Base-by-base conservation (phyloP, 1,140 invertebrate genomes). In the Eulimnadia texana region DNA sequence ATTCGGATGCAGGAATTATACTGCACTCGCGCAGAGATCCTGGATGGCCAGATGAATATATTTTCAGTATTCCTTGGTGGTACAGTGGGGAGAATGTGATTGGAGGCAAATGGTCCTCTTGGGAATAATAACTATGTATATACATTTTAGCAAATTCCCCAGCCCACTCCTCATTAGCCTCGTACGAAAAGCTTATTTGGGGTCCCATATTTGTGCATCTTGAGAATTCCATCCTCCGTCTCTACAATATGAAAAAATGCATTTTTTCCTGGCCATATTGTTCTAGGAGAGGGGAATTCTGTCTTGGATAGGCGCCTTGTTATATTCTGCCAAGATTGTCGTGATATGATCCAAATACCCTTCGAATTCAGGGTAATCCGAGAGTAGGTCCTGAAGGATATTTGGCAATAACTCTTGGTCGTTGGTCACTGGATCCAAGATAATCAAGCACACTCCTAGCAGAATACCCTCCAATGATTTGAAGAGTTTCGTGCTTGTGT, bases 191-290 rank as follows among this genome's bases (percentile, higher is more conserved):
- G n/a, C n/a, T n/a, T n/a, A 23, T 19, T n/a, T 10, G 0, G 50
- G 10, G 50, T 52, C n/a, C 50, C 50, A 52, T 52, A 52, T 11
- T 20, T 11, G 50, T 19, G 23, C 50, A 52, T 52, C 20, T 52
- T 52, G 9, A 1, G n/a, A 19, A 52, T 52, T 10, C 50, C 50
- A 52, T 52, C 1, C 19, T 52, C 50, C 20, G 50, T 52, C 10
- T 52, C n/a, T 23, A n/a, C 50, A 11, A 47, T 11, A n/a, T 11
- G 42, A 47, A 11, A 47, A 52, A 52, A 20, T 52, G 50, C 50
- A 52, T 52, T 23, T 52, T 52, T 52, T 52, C 50, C 23, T 52
- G 50, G n/a, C 50, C 50, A 52, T 52, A 52, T n/a, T 19, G 50
- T 20, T 52, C 50, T 9, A 52, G 50, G 20, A 52, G 9, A 52